phyloP scores from a whole-genome alignment of 2,888 invertebrate genomes.

The Zaprionus bogoriensis region DNA sequence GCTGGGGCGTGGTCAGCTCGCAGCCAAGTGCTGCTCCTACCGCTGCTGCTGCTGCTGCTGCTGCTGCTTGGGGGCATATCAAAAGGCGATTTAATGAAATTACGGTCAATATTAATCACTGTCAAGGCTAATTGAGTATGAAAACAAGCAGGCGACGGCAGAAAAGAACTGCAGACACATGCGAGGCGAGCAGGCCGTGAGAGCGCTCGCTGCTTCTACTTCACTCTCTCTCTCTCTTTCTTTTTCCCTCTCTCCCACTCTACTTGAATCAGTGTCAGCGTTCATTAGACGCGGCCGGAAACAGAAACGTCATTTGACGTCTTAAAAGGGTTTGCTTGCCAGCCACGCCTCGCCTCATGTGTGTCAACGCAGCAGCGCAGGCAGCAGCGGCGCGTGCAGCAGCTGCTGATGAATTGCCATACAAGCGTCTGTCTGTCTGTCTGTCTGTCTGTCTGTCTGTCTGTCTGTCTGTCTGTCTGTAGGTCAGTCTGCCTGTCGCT shows the following conservation, averaged over 20 bases:
- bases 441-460: no score
- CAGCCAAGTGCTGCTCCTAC: not conserved
- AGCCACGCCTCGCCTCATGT: conserved; percentile 20
- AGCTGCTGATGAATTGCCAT: conserved; percentile 48
- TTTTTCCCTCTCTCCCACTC: not conserved
- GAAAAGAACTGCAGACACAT: conserved; percentile 4
- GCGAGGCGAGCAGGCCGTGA: not conserved
- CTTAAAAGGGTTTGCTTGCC: conserved; percentile 77
- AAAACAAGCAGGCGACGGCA: conserved; percentile 50
- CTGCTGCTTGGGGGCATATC: conserved; percentile 44
- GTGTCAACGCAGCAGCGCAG: conserved; percentile 25
- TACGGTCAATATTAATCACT: conserved; percentile 77
- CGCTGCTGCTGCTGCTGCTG: conserved; percentile 7
- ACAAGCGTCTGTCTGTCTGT: conserved; percentile 22
- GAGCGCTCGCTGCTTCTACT: not conserved
- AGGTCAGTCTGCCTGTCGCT: not conserved
- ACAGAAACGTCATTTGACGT: conserved; percentile 68
- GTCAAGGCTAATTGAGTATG: conserved; percentile 76
- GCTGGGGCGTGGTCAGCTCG: conserved; percentile 22
- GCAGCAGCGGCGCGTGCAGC: not conserved
- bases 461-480: not conserved
- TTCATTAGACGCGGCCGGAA: conserved; percentile 61
- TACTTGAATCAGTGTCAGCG: conserved; percentile 59
- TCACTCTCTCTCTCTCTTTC: not conserved
- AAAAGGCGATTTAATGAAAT: conserved; percentile 74